Percentiles rank a stretch among this genome's conserved stretches.
These are phyloP conservation scores for Arrhamphus sclerolepis DNA, from an alignment of 2,797 vertebrate genomes.

Conservation along the genomic window DNA sequence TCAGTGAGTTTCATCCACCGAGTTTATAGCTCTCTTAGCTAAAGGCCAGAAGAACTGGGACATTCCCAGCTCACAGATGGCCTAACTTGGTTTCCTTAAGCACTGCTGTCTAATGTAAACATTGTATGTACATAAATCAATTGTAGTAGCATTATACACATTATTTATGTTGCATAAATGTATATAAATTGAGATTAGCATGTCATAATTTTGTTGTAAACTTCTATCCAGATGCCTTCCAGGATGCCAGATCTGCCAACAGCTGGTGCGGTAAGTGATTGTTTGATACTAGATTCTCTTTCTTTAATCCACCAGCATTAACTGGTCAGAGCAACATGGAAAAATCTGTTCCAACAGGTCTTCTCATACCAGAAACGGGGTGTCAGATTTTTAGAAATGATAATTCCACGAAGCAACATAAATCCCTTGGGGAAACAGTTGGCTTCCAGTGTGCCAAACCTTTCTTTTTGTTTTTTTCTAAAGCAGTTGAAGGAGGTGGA, in stretches of 20 bases:
- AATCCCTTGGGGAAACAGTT: slow-evolving; percentile 54
- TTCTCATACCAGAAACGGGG: slow-evolving; percentile 12
- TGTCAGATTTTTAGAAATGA: slow-evolving; percentile 20
- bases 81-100: slow-evolving; percentile 32
- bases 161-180: neutral
- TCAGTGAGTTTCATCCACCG: slow-evolving; percentile 28
- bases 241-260: slow-evolving; percentile 99
- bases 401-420: slow-evolving; percentile 28
- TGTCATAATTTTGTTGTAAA: slow-evolving; percentile 33
- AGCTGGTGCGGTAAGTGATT: slow-evolving; percentile 91
- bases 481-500: slow-evolving; percentile 9
- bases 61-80: slow-evolving; percentile 44
- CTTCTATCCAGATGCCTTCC: slow-evolving; percentile 92
- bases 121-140: slow-evolving; percentile 9
- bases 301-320: slow-evolving; percentile 27
- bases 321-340: neutral
- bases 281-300: slow-evolving; percentile 20
- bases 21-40: slow-evolving; percentile 40
- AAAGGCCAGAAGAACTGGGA: slow-evolving; percentile 42
- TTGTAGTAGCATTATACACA: neutral
- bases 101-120: neutral
- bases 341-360: slow-evolving; percentile 1
- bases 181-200: slow-evolving; percentile 3
- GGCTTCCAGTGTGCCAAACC: slow-evolving; percentile 50
- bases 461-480: slow-evolving; percentile 24